These are phyloP conservation scores for Campoplex nolae DNA, from an alignment of 2,888 invertebrate species.

Conservation along the genomic window DNA sequence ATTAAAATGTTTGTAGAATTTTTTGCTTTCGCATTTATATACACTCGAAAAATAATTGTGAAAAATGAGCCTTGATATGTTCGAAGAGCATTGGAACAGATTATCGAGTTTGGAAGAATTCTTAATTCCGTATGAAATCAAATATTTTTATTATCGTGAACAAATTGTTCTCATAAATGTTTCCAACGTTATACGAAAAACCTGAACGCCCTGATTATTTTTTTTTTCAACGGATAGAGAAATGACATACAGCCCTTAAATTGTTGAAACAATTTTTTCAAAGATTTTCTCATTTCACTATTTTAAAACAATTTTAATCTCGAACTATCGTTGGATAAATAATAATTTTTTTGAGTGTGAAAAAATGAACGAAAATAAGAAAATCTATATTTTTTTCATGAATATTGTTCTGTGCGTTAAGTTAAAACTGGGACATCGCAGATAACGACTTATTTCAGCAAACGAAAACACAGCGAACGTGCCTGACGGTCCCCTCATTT, in stretches of 20 bases:
- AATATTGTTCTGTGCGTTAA: not conserved
- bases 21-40: not conserved
- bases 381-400: not conserved
- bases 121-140: too few relatives aligned
- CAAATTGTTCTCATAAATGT: too few relatives aligned
- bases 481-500: conserved; percentile 51
- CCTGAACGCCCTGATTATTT: not conserved
- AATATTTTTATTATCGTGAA: too few relatives aligned
- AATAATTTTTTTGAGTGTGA: not conserved
- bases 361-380: not conserved
- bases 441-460: conserved; percentile 29
- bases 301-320: not conserved
- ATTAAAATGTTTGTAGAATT: not conserved
- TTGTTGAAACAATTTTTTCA: too few relatives aligned
- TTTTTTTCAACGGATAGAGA: not conserved
- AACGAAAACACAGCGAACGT: conserved; percentile 71
- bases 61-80: not conserved
- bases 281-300: not conserved
- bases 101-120: not conserved
- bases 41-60: not conserved
- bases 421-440: conserved; percentile 16
- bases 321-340: not conserved
- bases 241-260: too few relatives aligned
- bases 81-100: not conserved
- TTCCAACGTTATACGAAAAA: too few relatives aligned